Conservation (phyloP, 1,140 invertebrate species). For the Drosophila oshimai region DNA sequence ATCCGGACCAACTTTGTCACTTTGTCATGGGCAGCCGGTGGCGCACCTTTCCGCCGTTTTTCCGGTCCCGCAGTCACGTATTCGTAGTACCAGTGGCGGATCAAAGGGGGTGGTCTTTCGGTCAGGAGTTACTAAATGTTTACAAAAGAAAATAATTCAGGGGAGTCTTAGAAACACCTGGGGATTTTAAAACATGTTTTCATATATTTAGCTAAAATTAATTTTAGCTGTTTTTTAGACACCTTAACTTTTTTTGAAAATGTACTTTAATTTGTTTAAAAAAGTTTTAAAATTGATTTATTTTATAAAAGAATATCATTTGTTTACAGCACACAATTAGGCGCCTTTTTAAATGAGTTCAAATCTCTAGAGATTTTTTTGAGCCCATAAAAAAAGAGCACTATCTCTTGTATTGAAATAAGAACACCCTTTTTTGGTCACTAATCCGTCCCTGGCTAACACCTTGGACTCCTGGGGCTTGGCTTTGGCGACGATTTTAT, state of each 20-base stretch:
- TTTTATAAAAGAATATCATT: too few species aligned
- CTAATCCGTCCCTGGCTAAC: background rate
- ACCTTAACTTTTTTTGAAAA: background rate
- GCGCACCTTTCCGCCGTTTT: slow-evolving; percentile 43
- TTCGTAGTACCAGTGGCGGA: background rate
- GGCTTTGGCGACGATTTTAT: slow-evolving; percentile 71
- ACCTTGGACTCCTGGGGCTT: slow-evolving; percentile 26
- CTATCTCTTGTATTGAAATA: too few species aligned
- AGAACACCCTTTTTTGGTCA: too few species aligned
- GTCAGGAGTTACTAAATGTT: background rate
- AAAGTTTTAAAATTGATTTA: background rate
- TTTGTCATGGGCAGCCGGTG: slow-evolving; percentile 65
- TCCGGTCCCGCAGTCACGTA: slow-evolving; percentile 53
- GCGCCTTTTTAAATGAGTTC: too few species aligned
- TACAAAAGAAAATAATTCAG: too few species aligned
- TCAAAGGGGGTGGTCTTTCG: background rate
- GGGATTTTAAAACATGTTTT: background rate
- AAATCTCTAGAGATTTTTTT: too few species aligned
- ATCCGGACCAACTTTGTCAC: slow-evolving; percentile 68
- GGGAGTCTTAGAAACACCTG: background rate
- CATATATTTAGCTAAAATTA: background rate
- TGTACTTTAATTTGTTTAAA: background rate
- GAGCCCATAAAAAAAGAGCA: background rate
- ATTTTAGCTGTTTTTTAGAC: background rate
- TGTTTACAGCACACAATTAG: too few species aligned